phyloP scores from a whole-genome alignment of 92 coral and sea anemone genomes.

The Epizoanthus stellaris region DNA sequence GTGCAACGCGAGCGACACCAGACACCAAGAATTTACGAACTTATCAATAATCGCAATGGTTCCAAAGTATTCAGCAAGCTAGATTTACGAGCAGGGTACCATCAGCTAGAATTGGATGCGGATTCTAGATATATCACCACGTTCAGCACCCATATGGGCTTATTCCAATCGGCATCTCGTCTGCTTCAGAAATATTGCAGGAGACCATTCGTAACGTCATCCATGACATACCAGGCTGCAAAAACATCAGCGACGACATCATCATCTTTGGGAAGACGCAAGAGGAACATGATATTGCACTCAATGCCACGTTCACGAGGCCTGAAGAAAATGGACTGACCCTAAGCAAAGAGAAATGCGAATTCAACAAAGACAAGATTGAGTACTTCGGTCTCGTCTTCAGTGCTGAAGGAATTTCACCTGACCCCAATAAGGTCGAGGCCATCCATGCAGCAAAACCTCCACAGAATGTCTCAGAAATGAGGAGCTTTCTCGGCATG shows the following conservation, averaged over 20 bases:
- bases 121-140: slow-evolving; percentile 50
- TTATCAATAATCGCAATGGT: slow-evolving; percentile 43
- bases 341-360: slow-evolving; percentile 8
- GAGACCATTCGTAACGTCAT: slow-evolving; percentile 14
- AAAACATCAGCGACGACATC: slow-evolving; percentile 21
- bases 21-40: slow-evolving; percentile 40
- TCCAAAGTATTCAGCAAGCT: slow-evolving; percentile 58
- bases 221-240: slow-evolving; percentile 24
- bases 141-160: slow-evolving; percentile 48
- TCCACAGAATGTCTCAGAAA: too few species aligned
- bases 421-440: too few species aligned
- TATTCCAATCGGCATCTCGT: slow-evolving; percentile 33
- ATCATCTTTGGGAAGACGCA: slow-evolving; percentile 11
- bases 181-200: slow-evolving; percentile 43
- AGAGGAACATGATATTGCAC: slow-evolving; percentile 33
- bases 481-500: too few species aligned
- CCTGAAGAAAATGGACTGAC: slow-evolving; percentile 27
- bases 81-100: slow-evolving; percentile 51
- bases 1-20: slow-evolving; percentile 34
- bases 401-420: neutral
- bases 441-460: too few species aligned
- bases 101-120: slow-evolving; percentile 44
- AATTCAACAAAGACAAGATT: neutral
- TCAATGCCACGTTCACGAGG: neutral
- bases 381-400: neutral